Base-by-base conservation (phyloP, 2,113 vertebrate species). In the Prolemur simus region DNA sequence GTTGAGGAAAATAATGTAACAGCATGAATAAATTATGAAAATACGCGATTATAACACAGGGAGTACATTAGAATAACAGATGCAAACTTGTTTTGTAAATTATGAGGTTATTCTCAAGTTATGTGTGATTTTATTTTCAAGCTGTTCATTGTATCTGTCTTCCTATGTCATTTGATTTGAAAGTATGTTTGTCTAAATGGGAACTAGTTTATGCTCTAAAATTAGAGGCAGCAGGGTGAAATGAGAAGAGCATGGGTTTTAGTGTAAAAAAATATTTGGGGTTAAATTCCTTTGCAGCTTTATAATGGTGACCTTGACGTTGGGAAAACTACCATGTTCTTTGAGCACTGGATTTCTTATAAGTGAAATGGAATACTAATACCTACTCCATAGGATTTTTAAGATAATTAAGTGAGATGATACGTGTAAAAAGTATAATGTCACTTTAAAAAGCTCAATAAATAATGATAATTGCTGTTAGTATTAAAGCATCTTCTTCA, bases 21-120 rank as follows among this genome's bases (percentile, higher is more conserved):
- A 73, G 77, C 49, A 93, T 94, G 96, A 96, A 97, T 95, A 97
- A 97, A 94, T 96, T 97, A 97, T 96, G 96, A 97, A 97, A 96
- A 95, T 90, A 89, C 91, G 87, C 89, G 84, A 54, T 93, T 95
- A 82, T 84, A 95, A 95, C 89, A 76, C 56, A 93, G 87, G 74
- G 45, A 0, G 83, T 86, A 87, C 80, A 90, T 87, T 96, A 85
- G 86, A 91, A 97, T 87, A 98, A 95, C 80, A 97, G 97, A 97
- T 95, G 96, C 83, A 97, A 95, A 80, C 90, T 97, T 91, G 77
- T 92, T 97, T 95, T 89, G 87, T 98, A 91, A 97, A 97, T 98
- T 96, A 96, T 92, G 95, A 98, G 92, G 56, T 95, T 95, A 95
- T 91, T 96, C 89, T 96, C 78, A 80, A 97, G 89, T 97, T 96